Evolutionary conservation across 2,888 invertebrate genomes (phyloP).

Genomic region (Taphrorychus bicolor): DNA sequence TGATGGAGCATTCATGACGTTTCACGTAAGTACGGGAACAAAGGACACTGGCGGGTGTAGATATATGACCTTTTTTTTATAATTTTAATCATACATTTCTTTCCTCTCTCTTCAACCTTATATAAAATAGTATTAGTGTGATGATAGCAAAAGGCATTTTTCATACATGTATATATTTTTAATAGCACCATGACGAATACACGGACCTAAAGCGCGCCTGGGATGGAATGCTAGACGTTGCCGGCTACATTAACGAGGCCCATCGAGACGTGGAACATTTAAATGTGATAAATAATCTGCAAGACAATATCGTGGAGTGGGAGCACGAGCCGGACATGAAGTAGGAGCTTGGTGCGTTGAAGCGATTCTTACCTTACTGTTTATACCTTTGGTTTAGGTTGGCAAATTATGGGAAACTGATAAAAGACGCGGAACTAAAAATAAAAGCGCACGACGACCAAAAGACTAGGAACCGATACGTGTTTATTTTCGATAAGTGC

Average conservation of each 20-base stretch:
- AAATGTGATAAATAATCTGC: slow-evolving; percentile 87
- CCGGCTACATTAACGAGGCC: slow-evolving; percentile 97
- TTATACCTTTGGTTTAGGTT: slow-evolving; percentile 54
- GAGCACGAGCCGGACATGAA: slow-evolving; percentile 76
- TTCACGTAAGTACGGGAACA: too few species aligned
- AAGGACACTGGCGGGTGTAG: too few species aligned
- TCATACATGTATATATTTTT: slow-evolving; percentile 1
- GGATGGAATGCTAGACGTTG: slow-evolving; percentile 96
- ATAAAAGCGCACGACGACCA: slow-evolving; percentile 91
- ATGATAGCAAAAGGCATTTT: neutral
- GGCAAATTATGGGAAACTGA: slow-evolving; percentile 88
- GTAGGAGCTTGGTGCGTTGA: slow-evolving; percentile 41
- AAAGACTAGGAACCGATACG: slow-evolving; percentile 83
- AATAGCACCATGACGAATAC: slow-evolving; percentile 83
- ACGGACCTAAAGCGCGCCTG: slow-evolving; percentile 83
- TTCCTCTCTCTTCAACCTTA: too few species aligned
- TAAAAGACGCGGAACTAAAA: slow-evolving; percentile 93
- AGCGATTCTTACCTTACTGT: neutral
- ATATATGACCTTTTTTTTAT: too few species aligned
- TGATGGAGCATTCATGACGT: too few species aligned
- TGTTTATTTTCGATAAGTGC: slow-evolving; percentile 97
- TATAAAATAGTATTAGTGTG: too few species aligned
- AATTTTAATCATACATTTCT: too few species aligned
- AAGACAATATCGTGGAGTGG: slow-evolving; percentile 86
- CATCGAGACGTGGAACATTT: slow-evolving; percentile 95